Percentiles rank a stretch among this genome's conserved stretches.
Evolutionary conservation across 2,113 vertebrate species (phyloP).

Genomic region (Leptobrachium leishanense): DNA sequence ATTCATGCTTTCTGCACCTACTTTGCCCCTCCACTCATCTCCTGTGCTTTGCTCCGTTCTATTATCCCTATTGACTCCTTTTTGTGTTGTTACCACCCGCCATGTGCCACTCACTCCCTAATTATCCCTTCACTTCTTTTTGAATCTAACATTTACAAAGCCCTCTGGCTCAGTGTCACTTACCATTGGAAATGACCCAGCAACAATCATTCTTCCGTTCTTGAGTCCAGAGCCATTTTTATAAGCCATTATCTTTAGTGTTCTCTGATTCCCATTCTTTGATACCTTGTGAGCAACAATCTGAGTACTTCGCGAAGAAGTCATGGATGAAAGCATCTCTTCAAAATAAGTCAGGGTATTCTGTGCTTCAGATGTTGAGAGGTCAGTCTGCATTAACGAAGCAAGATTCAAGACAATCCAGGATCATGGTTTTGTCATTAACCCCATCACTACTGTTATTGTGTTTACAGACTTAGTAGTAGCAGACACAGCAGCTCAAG

Average conservation of each 20-base stretch:
- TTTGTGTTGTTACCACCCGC: too few species aligned
- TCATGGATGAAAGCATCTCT: constrained; percentile 52
- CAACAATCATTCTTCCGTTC: constrained; percentile 60
- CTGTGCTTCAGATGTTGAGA: constrained; percentile 53
- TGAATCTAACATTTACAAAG: too few species aligned
- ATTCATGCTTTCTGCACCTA: too few species aligned
- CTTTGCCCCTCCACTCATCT: too few species aligned
- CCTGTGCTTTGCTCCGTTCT: too few species aligned
- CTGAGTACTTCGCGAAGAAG: constrained; percentile 39
- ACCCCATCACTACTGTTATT: too few species aligned
- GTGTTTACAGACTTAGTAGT: too few species aligned
- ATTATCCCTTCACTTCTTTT: too few species aligned
- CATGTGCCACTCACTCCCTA: too few species aligned
- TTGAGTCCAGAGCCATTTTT: constrained; percentile 58
- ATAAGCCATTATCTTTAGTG: constrained; percentile 59
- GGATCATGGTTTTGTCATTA: too few species aligned
- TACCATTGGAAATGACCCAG: constrained; percentile 58
- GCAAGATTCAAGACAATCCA: not conserved
- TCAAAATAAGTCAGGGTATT: constrained; percentile 54
- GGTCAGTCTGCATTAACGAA: constrained; percentile 52
- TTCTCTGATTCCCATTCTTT: constrained; percentile 41
- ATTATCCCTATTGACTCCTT: too few species aligned
- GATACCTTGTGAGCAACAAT: constrained; percentile 36
- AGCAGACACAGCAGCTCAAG: too few species aligned
- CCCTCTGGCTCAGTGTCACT: constrained; percentile 22